Base-by-base conservation (phyloP, 2,888 invertebrate species). In the Bellardia bayeri region DNA sequence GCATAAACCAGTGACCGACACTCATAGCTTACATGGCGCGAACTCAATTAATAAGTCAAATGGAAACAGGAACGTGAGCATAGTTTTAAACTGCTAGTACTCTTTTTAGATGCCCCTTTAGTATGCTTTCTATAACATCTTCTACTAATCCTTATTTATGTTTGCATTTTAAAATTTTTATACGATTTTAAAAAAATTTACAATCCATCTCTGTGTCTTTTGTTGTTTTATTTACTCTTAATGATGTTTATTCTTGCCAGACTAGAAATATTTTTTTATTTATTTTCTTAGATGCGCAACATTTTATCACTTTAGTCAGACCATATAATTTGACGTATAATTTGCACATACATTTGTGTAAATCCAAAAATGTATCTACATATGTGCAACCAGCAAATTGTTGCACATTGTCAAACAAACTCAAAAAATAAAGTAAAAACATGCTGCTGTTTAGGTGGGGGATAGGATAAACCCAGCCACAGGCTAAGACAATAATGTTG, bases 261-360 rank as follows among this genome's bases (percentile, higher is more conserved):
- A 85, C 69, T 63, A 66, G 82, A 74, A 56, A 54, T 13, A 74
- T 71, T 49, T 74, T 74, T 78, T 63, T 64, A 84, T 85, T 85
- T 85, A 82, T 87, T 87, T 82, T 85, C 85, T 79, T 83, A 85
- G 85, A 85, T 85, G 85, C 82, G 23, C 87, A 69, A 91, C 91
- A 92, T 91, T 92, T 92, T 91, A 91, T 92, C 92, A 92, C 91
- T 91, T 91, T 90, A 91, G 89, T 91, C 92, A 93, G 92, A 93
- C 92, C 93, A 92, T 92, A 91, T 93, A 93, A 93, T 93, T 93
- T 92, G 91, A 93, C 92, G 93, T 91, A 89, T 92, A 93, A 92
- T 93, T 88, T 89, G 86, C 80, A 85, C 85, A 88, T 83, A 79
- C 80, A 80, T 82, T 82, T 75, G 69, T 42, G 3, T 33, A 56